phyloP scores from a whole-genome alignment of 2,113 vertebrate species.

The Elephantulus edwardii region DNA sequence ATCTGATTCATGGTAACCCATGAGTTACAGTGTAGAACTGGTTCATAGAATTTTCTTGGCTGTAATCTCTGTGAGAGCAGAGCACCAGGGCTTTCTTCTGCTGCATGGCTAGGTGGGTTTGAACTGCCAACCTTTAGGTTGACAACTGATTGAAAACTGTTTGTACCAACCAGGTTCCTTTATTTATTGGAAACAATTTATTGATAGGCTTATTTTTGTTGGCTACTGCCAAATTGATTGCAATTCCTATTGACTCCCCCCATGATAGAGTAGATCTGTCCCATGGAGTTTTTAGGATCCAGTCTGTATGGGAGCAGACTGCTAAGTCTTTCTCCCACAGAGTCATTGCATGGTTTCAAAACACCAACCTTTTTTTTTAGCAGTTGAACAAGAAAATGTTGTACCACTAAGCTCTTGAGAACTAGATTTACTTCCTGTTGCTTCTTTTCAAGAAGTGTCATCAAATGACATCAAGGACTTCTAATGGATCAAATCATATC shows the following conservation, averaged over 20 bases:
- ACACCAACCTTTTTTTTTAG: background rate
- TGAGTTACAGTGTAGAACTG: background rate
- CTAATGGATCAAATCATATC: background rate
- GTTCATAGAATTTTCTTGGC: background rate
- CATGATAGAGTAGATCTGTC: background rate
- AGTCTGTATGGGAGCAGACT: background rate
- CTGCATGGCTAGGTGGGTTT: background rate
- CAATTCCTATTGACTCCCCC: background rate
- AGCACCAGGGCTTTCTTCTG: background rate
- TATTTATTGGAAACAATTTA: background rate
- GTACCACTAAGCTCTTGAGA: background rate
- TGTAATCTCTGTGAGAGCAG: background rate
- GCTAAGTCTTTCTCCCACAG: background rate
- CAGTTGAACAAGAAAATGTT: background rate
- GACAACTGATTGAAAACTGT: background rate
- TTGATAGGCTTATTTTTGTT: background rate
- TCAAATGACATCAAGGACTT: constrained; percentile 1
- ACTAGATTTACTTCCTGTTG: background rate
- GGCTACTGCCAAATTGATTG: background rate
- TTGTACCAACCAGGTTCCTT: no score
- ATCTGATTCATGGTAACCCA: background rate
- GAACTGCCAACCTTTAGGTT: no score
- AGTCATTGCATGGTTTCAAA: background rate
- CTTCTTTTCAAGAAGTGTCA: constrained; percentile 1
- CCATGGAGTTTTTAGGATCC: background rate